These are phyloP conservation scores for Actinemys pallida DNA, from an alignment of 2,113 vertebrate species.

Conservation along the genomic window DNA sequence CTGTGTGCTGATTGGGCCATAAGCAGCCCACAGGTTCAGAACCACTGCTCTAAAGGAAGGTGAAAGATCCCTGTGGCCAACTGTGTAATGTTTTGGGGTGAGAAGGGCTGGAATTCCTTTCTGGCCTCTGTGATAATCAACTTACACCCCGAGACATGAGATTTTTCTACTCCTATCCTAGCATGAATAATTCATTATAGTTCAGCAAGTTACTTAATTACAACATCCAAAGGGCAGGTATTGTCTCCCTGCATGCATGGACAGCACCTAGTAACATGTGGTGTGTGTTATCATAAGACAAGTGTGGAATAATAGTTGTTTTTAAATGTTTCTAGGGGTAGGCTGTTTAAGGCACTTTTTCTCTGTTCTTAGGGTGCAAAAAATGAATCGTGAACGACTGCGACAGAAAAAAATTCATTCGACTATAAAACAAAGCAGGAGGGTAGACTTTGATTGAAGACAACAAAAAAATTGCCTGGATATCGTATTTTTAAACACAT, in stretches of 20 bases:
- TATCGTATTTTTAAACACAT: background rate
- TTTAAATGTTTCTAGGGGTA: background rate
- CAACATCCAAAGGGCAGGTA: background rate
- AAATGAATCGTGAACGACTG: conserved; percentile 82
- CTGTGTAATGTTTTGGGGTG: background rate
- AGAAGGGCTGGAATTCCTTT: background rate
- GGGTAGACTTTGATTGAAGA: conserved; percentile 75
- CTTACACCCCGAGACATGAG: background rate
- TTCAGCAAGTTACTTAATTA: background rate
- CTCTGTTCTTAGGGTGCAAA: conserved; percentile 79
- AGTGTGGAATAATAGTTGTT: background rate
- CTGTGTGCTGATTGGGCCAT: too few species aligned
- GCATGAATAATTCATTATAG: background rate
- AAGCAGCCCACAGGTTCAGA: too few species aligned
- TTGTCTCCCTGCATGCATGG: background rate
- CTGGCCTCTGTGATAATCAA: background rate
- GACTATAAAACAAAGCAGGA: conserved; percentile 77
- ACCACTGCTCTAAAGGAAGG: background rate
- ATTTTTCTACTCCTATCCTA: background rate
- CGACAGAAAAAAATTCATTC: conserved; percentile 81
- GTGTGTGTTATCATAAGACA: background rate
- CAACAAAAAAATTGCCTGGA: background rate
- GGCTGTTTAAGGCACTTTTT: background rate
- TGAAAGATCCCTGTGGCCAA: background rate
- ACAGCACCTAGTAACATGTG: background rate